Percentiles rank a stretch among this genome's conserved stretches.
These are phyloP conservation scores for Lasioglossum zephyrum DNA, from an alignment of 2,888 invertebrate genomes.

Conservation along the genomic window DNA sequence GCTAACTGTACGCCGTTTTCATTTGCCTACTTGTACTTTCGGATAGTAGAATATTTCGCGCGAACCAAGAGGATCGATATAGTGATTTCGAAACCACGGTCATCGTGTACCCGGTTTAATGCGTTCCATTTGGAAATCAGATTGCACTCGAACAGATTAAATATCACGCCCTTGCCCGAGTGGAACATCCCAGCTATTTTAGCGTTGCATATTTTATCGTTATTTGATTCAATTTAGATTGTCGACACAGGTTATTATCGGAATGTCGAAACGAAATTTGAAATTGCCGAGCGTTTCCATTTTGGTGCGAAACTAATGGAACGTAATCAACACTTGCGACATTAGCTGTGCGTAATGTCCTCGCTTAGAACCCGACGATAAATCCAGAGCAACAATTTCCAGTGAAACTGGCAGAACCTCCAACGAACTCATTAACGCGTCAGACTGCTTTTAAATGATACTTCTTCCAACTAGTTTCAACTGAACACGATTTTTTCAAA, in stretches of 20 bases:
- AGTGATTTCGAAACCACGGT: neutral
- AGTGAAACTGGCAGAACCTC: neutral
- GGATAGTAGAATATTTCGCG: neutral
- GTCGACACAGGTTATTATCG: neutral
- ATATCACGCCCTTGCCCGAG: neutral
- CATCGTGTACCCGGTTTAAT: neutral
- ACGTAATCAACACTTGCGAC: slow-evolving; percentile 14
- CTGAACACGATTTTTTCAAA: neutral
- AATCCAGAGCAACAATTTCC: neutral
- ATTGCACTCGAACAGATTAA: neutral
- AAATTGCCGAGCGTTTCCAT: neutral
- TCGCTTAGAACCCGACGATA: neutral
- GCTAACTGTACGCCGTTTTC: neutral
- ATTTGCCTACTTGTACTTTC: neutral
- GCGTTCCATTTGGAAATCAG: slow-evolving; percentile 10
- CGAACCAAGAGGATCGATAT: neutral
- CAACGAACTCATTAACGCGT: neutral
- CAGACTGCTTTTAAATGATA: neutral
- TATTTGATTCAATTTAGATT: slow-evolving; percentile 11
- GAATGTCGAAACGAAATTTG: neutral
- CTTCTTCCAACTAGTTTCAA: neutral
- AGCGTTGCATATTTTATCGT: slow-evolving; percentile 5
- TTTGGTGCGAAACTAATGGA: neutral
- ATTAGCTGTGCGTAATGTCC: slow-evolving; percentile 5
- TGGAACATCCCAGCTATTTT: neutral